Conservation (phyloP, 2,888 invertebrate genomes). For the Agrotis segetum region DNA sequence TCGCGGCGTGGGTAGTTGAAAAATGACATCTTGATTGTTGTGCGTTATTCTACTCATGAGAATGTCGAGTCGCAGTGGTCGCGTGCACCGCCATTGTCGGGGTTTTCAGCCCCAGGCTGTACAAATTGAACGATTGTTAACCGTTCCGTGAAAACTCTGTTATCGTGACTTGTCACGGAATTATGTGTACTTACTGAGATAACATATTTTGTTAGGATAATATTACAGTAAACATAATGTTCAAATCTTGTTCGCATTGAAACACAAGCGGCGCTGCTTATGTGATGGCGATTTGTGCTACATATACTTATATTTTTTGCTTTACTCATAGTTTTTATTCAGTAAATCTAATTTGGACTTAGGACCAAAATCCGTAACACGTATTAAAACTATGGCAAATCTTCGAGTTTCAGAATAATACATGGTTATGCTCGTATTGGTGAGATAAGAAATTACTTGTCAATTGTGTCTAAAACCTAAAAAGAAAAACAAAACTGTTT, state of each 20-base stretch:
- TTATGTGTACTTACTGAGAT: conserved; percentile 83
- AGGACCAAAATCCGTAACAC: no score
- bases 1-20: conserved; percentile 90
- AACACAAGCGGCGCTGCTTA: conserved; percentile 3
- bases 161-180: conserved; percentile 87
- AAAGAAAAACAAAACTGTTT: not conserved
- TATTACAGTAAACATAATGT: conserved; percentile 65
- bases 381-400: not conserved
- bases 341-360: no score
- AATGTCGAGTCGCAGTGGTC: conserved; percentile 84
- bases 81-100: conserved; percentile 87
- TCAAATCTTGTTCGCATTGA: conserved; percentile 4
- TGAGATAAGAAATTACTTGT: not conserved
- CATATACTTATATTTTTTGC: no score
- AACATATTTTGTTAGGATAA: conserved; percentile 77
- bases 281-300: not conserved
- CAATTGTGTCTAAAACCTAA: not conserved
- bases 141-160: conserved; percentile 82
- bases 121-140: conserved; percentile 91
- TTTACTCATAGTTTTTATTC: no score
- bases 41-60: conserved; percentile 90
- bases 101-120: conserved; percentile 80
- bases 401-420: not conserved
- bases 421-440: not conserved
- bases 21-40: conserved; percentile 91